phyloP scores from a whole-genome alignment of 2,888 invertebrate genomes.

The Tricholauxania praeusta region DNA sequence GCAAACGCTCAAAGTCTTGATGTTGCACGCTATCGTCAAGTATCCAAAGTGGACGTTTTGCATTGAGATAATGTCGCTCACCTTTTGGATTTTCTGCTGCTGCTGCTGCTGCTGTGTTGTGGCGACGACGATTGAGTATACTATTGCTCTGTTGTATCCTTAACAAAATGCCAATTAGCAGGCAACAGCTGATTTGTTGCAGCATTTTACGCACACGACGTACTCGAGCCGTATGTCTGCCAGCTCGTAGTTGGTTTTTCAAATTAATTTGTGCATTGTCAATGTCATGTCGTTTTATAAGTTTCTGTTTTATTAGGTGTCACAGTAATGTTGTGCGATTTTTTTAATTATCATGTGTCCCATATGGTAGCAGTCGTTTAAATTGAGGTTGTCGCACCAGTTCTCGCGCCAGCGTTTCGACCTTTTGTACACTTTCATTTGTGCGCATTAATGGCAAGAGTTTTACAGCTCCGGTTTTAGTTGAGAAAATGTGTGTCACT shows the following conservation, averaged over 20 bases:
- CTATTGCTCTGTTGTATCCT: not conserved
- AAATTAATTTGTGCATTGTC: not conserved
- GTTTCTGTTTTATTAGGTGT: no score
- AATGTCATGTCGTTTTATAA: not conserved
- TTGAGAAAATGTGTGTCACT: no score
- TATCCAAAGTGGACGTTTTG: constrained; percentile 60
- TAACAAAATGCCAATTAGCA: not conserved
- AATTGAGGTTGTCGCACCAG: not conserved
- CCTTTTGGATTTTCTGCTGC: no score
- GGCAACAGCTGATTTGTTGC: not conserved
- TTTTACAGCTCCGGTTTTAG: not conserved
- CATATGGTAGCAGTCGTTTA: not conserved
- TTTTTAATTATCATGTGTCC: not conserved
- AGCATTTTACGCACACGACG: not conserved
- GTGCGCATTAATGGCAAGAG: not conserved
- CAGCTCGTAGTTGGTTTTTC: not conserved
- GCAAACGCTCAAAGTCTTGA: not conserved
- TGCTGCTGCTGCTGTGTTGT: no score
- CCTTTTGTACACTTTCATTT: constrained; percentile 9
- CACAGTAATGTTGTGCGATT: not conserved
- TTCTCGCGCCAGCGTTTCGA: not conserved
- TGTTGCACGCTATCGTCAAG: constrained; percentile 56
- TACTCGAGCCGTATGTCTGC: not conserved
- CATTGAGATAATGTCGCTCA: constrained; percentile 48
- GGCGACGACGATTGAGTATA: not conserved